These are phyloP conservation scores for Entomyzon cyanotis DNA, from an alignment of 2,113 vertebrate genomes.

Conservation along the genomic window DNA sequence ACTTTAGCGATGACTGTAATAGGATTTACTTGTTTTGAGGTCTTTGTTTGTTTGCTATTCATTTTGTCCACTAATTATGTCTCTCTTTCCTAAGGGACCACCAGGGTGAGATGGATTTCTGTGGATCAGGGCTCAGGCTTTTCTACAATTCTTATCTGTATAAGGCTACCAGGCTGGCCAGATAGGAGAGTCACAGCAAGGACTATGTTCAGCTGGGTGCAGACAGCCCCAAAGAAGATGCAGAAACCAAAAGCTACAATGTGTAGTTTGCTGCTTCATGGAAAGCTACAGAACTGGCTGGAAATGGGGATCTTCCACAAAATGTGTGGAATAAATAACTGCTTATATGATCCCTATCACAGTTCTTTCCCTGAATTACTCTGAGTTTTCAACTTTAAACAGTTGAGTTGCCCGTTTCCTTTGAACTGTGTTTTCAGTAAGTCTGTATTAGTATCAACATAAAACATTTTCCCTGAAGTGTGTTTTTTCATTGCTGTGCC, in stretches of 20 bases:
- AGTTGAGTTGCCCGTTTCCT: background rate
- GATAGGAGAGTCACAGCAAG: background rate
- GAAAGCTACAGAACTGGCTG: background rate
- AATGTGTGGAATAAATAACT: background rate
- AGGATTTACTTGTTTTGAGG: background rate
- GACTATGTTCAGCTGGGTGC: too few relatives aligned
- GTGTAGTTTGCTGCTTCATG: background rate
- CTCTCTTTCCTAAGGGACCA: background rate
- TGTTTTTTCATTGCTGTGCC: background rate
- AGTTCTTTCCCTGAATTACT: background rate
- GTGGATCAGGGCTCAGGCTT: too few relatives aligned
- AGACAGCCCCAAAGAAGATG: background rate
- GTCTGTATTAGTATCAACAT: background rate
- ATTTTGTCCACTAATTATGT: background rate
- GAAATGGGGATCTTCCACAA: background rate
- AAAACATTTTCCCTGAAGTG: background rate
- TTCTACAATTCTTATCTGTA: background rate
- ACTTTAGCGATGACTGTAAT: background rate
- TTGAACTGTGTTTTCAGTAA: background rate
- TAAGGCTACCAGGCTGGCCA: background rate
- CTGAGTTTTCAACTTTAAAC: background rate
- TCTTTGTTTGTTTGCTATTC: background rate
- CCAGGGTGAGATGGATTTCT: background rate
- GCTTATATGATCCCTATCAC: background rate
- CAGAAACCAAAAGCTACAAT: background rate